Base-by-base conservation (phyloP, 2,888 invertebrate species). In the Nymphalis polychloros region DNA sequence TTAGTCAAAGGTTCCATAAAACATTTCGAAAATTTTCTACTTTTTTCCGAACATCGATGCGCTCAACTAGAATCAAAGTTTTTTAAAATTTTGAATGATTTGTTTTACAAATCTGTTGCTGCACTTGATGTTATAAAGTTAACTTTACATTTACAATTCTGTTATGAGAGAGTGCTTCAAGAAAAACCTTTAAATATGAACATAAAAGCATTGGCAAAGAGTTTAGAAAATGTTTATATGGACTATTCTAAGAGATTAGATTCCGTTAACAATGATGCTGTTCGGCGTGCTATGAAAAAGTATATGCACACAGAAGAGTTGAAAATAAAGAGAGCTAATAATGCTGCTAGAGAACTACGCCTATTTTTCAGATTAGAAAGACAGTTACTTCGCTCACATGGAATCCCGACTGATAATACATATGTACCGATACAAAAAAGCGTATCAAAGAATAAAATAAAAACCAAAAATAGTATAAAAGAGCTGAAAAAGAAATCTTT, bases 71-170 rank as follows among this genome's bases (percentile, higher is more conserved):
- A 94, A 80, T 79, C 85, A 10, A 90, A 93, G 66, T 94, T 94
- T 70, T 88, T 89, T 70, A 88, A 90, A 75, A 85, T 95, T 64
- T 83, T 95, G 17, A 84, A 93, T 69, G 93, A 93, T 0, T 82
- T 93, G 57, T 95, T 95, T 79, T 94, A 93, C 67, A 86, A 93
- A 19, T 83, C 93, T 47, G 89, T 95, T 0, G 93, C 93, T 64
- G 90, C 93, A 16, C 87, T 90, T 48, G 93, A 94, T 13, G 93
- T 94, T 47, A 83, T 95, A 27, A 93, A 94, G 78, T 81, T 95
- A 49, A 85, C 90, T 70, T 87, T 94, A 8, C 94, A 94, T 78
- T 90, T 95, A 65, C 94, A 95, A 79, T 95, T 95, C 79, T 93
- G 94, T 46, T 95, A 93, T 79, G 94, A 95, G 81, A 92, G 90